Evolutionary conservation across 2,113 vertebrate species (phyloP), one percentile per base, ranked within the genome.

Genomic region (Anoura caudifer): DNA sequence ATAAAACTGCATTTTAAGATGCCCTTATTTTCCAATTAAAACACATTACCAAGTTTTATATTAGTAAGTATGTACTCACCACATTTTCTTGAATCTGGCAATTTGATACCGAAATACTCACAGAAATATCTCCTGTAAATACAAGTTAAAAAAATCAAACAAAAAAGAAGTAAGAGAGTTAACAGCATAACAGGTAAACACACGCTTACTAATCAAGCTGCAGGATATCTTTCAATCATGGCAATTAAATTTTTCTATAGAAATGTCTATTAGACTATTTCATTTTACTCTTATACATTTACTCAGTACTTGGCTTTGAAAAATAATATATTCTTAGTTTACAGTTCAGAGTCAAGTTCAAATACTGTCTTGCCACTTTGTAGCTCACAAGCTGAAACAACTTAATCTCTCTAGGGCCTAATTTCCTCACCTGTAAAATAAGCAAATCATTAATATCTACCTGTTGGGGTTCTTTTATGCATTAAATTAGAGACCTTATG

Each of bases 91-190:
- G 99, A 98, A 99, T 99, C 98, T 99, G 99, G 96, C 99, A 99
- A 98, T 99, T 99, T 97, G 99, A 99, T 91, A 99, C 99, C 9
- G 99, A 99, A 98, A 99, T 99, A 97, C 99, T 99, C 98, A 99
- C 98, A 91, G 99, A 99, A 95, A 99, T 97, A 94, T 99, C 99
- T 97, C 99, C 99, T 99, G 97, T 98, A 98, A 97, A 91, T 81
- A 88, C 31, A 97, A 50, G 70, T 96, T 52, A 70, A 94, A 94
- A 88, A 95, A 14, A 95, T n/a, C n/a, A 52, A n/a, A n/a, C 4
- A 92, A 33, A 97, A 26, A 86, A 43, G 45, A 63, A 69, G 70
- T 90, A 61, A 92, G 38, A 88, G 6, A 47, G 1, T 3, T 76
- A 59, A 84, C 10, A n/a, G 13, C 41, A 93, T 65, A 90, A 76